Evolutionary conservation across 2,113 vertebrate species (phyloP).

Genomic region (Amphiprion ocellaris): DNA sequence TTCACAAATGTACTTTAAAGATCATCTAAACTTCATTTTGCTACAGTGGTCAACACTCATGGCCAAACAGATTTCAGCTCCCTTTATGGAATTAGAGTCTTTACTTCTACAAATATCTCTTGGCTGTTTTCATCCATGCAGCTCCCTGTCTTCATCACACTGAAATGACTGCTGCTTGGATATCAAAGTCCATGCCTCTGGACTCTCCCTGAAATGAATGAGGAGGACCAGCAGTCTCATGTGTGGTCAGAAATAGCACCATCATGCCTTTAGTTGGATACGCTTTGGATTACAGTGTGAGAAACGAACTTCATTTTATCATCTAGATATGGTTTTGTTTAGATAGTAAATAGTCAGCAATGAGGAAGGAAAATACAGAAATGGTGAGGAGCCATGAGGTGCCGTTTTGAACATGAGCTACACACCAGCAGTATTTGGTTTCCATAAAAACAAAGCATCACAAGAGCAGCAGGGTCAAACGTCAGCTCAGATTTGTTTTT

Average conservation of each 20-base stretch:
- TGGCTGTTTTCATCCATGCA: constrained; percentile 20
- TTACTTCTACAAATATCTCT: not conserved
- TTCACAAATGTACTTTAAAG: no score
- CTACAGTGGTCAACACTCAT: no score
- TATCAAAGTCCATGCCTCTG: not conserved
- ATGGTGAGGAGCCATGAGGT: not conserved
- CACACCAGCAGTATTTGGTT: not conserved
- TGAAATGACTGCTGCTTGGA: constrained; percentile 22
- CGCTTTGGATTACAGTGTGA: constrained; percentile 18
- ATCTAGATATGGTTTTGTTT: constrained; percentile 57
- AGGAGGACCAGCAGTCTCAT: constrained; percentile 8
- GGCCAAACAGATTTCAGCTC: not conserved
- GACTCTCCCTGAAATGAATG: not conserved
- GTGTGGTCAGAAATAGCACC: constrained; percentile 5
- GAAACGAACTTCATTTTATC: not conserved
- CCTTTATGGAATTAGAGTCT: constrained; percentile 20
- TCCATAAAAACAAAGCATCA: constrained; percentile 19
- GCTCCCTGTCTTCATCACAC: not conserved
- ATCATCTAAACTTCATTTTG: no score
- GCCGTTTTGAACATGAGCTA: not conserved
- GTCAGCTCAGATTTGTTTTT: not conserved
- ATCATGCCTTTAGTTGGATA: constrained; percentile 52
- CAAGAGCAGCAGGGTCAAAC: constrained; percentile 4
- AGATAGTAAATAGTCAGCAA: constrained; percentile 15
- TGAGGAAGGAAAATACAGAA: constrained; percentile 15